Base-by-base conservation (phyloP, 2,888 invertebrate genomes). In the Melitaea athalia region DNA sequence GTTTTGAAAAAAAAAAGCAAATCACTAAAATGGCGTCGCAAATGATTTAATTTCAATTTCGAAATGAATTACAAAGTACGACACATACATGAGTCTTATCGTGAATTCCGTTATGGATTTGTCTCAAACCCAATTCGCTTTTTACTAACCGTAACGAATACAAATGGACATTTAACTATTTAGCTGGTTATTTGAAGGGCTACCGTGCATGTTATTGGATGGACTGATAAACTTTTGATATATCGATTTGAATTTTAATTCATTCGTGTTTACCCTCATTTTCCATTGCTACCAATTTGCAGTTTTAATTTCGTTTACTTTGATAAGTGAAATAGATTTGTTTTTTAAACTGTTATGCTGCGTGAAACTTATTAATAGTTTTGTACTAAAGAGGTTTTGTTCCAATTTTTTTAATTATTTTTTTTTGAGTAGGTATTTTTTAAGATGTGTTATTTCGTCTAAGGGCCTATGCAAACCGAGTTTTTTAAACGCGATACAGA, bases 151-250 rank as follows among this genome's bases (percentile, higher is more conserved):
- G 86, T 91, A 87, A 89, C 92, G 79, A 85, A 86, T 87, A 87
- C 90, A 91, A 89, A 91, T 89, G 88, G 84, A 88, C 89, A 89
- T 89, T 89, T 88, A 87, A 87, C 86, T 88, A 89, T 89, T 89
- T 88, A 87, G 87, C 86, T 88, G 89, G 89, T 92, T 88, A 91
- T 92, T 91, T 91, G 88, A 86, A 89, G 85, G 88, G 86, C 86
- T 89, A 88, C 83, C 86, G 87, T 82, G 89, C 91, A 91, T 92
- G 91, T 89, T 92, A 92, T 92, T 92, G 89, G 84, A 85, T 84
- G 70, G 62, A 63, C 68, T 55, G 61, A 62, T 67, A 67, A 66
- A 47, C 49, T 14, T 14, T 66, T 33, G 6, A 47, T 43, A 45
- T 45, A 53, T 53, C 53, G 45, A 15, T 17, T 43, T 14, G 57